Conservation (phyloP, 2,797 vertebrate genomes). For the Brachyalestes nurse region DNA sequence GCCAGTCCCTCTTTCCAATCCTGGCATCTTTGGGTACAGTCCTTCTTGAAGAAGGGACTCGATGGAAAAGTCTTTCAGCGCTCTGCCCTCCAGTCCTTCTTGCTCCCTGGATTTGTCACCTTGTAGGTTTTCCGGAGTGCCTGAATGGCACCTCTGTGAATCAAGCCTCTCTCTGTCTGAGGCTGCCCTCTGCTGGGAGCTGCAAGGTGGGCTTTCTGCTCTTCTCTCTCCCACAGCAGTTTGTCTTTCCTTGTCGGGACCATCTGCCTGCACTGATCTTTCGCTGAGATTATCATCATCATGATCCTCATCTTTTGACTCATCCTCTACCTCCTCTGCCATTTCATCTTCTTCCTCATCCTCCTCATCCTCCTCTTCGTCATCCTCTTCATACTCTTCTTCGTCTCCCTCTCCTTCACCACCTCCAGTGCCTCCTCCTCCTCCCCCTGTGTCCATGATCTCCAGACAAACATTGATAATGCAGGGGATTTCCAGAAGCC, state of each 20-base stretch:
- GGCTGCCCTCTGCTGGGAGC: slow-evolving; percentile 74
- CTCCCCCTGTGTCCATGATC: slow-evolving; percentile 91
- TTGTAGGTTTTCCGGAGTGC: slow-evolving; percentile 72
- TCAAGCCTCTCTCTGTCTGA: slow-evolving; percentile 66
- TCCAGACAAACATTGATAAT: slow-evolving; percentile 96
- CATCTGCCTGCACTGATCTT: slow-evolving; percentile 74
- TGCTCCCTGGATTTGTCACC: slow-evolving; percentile 63
- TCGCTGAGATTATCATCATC: slow-evolving; percentile 87
- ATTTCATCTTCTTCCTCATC: slow-evolving; percentile 88
- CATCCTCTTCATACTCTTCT: slow-evolving; percentile 82
- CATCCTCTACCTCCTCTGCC: slow-evolving; percentile 74
- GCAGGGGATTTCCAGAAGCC: slow-evolving; percentile 96
- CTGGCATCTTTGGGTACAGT: slow-evolving; percentile 87
- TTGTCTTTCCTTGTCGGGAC: slow-evolving; percentile 74
- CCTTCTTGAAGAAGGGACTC: slow-evolving; percentile 95
- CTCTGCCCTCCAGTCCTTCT: slow-evolving; percentile 80
- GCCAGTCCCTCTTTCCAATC: slow-evolving; percentile 84
- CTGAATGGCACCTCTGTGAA: slow-evolving; percentile 74
- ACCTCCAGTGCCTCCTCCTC: slow-evolving; percentile 72
- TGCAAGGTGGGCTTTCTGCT: slow-evolving; percentile 82
- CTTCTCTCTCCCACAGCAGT: slow-evolving; percentile 63
- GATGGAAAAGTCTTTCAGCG: slow-evolving; percentile 94
- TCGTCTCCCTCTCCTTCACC: slow-evolving; percentile 76
- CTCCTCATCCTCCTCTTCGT: slow-evolving; percentile 82
- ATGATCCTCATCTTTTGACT: slow-evolving; percentile 82